Evolutionary conservation across 2,797 vertebrate species (phyloP).

Genomic region (Mormyrus proboscirostris): DNA sequence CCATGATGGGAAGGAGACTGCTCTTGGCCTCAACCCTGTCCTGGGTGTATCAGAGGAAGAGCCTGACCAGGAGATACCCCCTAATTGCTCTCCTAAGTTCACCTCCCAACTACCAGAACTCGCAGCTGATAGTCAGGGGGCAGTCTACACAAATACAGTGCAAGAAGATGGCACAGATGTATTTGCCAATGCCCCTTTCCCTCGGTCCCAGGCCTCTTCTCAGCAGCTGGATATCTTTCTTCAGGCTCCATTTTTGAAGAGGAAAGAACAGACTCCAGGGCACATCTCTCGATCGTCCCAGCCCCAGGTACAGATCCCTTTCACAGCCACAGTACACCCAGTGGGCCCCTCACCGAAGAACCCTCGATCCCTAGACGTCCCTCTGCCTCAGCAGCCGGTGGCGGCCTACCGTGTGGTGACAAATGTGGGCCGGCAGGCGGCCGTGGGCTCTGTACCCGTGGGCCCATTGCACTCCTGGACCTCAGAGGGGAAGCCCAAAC

Average conservation of each 20-base stretch:
- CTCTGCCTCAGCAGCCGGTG: slow-evolving; percentile 61
- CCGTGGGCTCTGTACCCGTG: slow-evolving; percentile 76
- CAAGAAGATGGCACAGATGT: slow-evolving; percentile 54
- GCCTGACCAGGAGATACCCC: background rate
- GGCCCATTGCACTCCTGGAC: slow-evolving; percentile 70
- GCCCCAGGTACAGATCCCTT: slow-evolving; percentile 8
- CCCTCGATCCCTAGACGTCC: slow-evolving; percentile 57
- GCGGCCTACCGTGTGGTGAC: slow-evolving; percentile 62
- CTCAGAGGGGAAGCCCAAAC: slow-evolving; percentile 52
- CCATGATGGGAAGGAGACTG: slow-evolving; percentile 58
- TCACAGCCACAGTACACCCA: slow-evolving; percentile 14
- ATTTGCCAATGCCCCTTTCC: slow-evolving; percentile 65
- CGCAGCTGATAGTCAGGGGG: slow-evolving; percentile 29
- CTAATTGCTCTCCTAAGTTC: slow-evolving; percentile 10
- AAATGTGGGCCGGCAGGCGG: slow-evolving; percentile 74
- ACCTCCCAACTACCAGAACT: background rate
- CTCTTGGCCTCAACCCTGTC: slow-evolving; percentile 60
- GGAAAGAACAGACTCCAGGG: slow-evolving; percentile 56
- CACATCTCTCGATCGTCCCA: background rate
- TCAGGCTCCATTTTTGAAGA: slow-evolving; percentile 78
- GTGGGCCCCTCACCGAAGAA: slow-evolving; percentile 33
- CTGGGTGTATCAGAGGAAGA: slow-evolving; percentile 56
- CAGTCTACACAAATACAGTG: slow-evolving; percentile 75
- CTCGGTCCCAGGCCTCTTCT: slow-evolving; percentile 41
- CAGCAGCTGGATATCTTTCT: slow-evolving; percentile 80